phyloP scores from a whole-genome alignment of 2,797 vertebrate species.

The Parotocinclus haroldoi region DNA sequence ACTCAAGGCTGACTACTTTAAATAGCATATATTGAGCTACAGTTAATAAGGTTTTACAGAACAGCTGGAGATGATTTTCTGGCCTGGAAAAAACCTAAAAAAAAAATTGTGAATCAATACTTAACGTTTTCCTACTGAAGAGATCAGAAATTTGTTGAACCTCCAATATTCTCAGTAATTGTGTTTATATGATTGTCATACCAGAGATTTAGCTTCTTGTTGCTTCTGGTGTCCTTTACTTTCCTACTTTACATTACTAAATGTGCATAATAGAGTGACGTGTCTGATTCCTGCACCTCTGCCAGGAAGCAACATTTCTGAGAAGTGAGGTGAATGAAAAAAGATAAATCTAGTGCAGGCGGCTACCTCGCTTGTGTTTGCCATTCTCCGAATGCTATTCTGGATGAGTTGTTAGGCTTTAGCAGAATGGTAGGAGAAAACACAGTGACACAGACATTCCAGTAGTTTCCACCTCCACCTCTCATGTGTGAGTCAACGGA shows the following conservation, averaged over 20 bases:
- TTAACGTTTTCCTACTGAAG: constrained; percentile 28
- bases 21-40: constrained; percentile 30
- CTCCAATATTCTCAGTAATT: constrained; percentile 7
- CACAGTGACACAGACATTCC: constrained; percentile 54
- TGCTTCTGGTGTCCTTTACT: constrained; percentile 15
- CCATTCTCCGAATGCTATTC: constrained; percentile 43
- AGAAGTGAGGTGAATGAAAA: constrained; percentile 37
- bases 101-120: constrained; percentile 28
- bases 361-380: constrained; percentile 37
- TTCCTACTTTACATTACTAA: constrained; percentile 27
- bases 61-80: constrained; percentile 43
- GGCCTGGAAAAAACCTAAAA: constrained; percentile 27
- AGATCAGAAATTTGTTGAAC: constrained; percentile 8
- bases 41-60: constrained; percentile 31
- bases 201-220: constrained; percentile 9
- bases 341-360: constrained; percentile 22
- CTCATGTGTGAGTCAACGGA: constrained; percentile 41
- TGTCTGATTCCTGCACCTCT: constrained; percentile 15
- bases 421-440: constrained; percentile 39
- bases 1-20: constrained; percentile 25
- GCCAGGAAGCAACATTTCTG: constrained; percentile 40
- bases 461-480: constrained; percentile 38
- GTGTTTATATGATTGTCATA: constrained; percentile 18
- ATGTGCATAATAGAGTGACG: constrained; percentile 25
- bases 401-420: constrained; percentile 46